Evolutionary conservation across 2,888 invertebrate genomes (phyloP), one percentile per base, ranked within the genome.

Genomic region (Drosophila heteroneura): DNA sequence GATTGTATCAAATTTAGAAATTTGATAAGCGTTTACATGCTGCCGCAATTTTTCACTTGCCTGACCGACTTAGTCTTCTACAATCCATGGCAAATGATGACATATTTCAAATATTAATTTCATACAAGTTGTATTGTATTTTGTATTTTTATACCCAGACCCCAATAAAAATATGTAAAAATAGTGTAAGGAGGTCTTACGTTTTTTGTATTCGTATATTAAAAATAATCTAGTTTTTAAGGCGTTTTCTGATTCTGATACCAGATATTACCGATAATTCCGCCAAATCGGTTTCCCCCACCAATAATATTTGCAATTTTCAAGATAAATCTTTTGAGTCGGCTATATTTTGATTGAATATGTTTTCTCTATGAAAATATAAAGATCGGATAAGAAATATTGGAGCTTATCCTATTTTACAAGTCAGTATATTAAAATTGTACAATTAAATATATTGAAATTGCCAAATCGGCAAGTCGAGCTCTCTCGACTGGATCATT

Each of bases 151-250:
- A 35, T 35, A 47, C 16, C 5, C 16, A 37, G 6, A 37, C 3
- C 39, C 9, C 39, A 41, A 10, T 5, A 2, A 0, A 19, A 19
- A 39, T 39, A 9, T 10, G 5, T 19, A 2, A 39, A 19, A 37
- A 7, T 16, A 16, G 16, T 37, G 16, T 3, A 16, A 19, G 39
- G 39, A 2, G 9, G 39, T 19, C 22, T 22, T 44, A 7, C 14
- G 3, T 7, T 14, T 22, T 6, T 44, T 14, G 2, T 22, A 22
- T 14, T 22, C 22, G n/a, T 14, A 4, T 3, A 22, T 22, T 14
- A 1, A 14, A 1, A 6, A 14, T 14, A 14, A 3, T 7, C 0
- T 14, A 1, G 14, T 1, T 44, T 1, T 3, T 6, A 0, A 47
- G 22, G 2, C 1, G 3, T 7, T 47, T 47, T 4, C 22, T 14